A percentile compares a stretch with the other conserved stretches of the same genome.
phyloP scores from a whole-genome alignment of 2,113 vertebrate species.

The Herpetotheres cachinnans region DNA sequence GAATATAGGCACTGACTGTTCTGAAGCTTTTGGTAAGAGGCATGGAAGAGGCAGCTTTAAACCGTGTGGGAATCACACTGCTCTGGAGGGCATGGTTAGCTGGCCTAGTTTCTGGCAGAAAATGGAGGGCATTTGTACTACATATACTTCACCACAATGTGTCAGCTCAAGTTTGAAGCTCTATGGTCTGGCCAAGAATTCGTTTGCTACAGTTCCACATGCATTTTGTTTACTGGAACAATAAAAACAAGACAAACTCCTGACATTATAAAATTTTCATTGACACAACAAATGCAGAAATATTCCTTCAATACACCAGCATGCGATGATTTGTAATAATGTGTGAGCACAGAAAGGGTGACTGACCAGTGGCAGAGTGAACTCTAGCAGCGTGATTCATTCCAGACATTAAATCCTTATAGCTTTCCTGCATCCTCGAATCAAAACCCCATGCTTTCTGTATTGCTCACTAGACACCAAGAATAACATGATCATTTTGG shows the following conservation, averaged over 20 bases:
- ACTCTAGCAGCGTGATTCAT: not conserved
- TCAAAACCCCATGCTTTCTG: conserved; percentile 19
- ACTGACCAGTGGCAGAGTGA: not conserved
- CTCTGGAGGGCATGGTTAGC: not conserved
- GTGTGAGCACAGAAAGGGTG: not conserved
- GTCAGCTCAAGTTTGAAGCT: not conserved
- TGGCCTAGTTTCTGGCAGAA: conserved; percentile 2
- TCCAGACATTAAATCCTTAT: not conserved
- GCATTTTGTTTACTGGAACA: not conserved
- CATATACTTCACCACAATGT: not conserved
- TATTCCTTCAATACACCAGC: not conserved
- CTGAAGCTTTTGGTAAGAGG: not conserved
- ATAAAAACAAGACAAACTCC: not conserved
- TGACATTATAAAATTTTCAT: not conserved
- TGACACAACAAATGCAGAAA: not conserved
- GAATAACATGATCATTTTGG: conserved; percentile 30
- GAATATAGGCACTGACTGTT: not conserved
- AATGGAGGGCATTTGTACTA: not conserved
- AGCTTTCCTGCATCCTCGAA: not conserved
- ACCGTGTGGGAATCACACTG: not conserved
- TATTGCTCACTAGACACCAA: conserved; percentile 23
- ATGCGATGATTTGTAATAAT: not conserved
- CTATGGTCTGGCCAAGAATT: not conserved
- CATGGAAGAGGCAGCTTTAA: not conserved
- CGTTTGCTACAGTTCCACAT: not conserved